A percentile compares a stretch with the other conserved stretches of the same genome.
Evolutionary conservation across 2,888 invertebrate genomes (phyloP).

Genomic region (Dicyrtomina minuta): DNA sequence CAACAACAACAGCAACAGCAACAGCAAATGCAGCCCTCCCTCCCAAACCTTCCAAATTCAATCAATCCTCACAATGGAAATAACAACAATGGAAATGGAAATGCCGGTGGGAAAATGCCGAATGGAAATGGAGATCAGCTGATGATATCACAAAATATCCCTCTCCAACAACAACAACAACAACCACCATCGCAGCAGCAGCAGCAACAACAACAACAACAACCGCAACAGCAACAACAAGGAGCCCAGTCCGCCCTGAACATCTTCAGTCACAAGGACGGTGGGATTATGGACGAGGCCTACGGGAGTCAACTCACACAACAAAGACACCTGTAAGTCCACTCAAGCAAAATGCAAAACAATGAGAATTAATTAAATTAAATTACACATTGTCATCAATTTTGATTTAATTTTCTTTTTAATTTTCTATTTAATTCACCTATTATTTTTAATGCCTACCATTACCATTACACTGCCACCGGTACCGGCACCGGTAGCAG

Average conservation of each 20-base stretch:
- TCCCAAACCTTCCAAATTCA: constrained; percentile 18
- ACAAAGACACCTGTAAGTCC: constrained; percentile 38
- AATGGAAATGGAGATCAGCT: constrained; percentile 1
- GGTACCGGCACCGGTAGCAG: no score
- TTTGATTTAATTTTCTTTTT: not conserved
- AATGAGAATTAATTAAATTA: not conserved
- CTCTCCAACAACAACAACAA: no score
- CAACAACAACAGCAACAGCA: no score
- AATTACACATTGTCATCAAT: not conserved
- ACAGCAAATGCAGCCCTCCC: constrained; percentile 28
- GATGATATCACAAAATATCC: no score
- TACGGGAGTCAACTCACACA: constrained; percentile 38
- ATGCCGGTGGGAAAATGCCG: not conserved
- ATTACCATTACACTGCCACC: no score
- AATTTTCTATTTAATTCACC: not conserved
- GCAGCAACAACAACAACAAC: not conserved
- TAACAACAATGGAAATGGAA: not conserved
- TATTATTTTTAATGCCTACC: no score
- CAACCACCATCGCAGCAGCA: not conserved
- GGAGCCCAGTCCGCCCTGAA: constrained; percentile 26
- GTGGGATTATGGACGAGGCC: constrained; percentile 48
- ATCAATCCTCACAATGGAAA: constrained; percentile 10
- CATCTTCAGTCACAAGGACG: constrained; percentile 47
- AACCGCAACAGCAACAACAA: not conserved
- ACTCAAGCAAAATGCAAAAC: not conserved